Percentiles rank a stretch among this genome's conserved stretches.
Evolutionary conservation across 1,140 invertebrate species (phyloP).

Genomic region (Atta cephalotes): DNA sequence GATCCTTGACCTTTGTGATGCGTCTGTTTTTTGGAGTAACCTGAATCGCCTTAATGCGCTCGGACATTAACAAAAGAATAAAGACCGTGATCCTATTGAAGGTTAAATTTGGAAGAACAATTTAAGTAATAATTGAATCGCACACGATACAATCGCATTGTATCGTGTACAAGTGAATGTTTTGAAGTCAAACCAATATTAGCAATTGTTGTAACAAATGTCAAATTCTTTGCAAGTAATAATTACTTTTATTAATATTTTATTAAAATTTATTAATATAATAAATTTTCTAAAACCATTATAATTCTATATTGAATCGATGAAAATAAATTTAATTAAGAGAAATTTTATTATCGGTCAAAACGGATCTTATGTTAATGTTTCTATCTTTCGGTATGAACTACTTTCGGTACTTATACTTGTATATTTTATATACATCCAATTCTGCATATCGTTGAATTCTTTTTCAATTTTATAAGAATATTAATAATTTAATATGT

Average conservation of each 20-base stretch:
- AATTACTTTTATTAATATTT: neutral
- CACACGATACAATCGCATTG: neutral
- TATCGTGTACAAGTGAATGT: neutral
- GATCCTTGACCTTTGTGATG: slow-evolving; percentile 1
- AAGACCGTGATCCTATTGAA: slow-evolving; percentile 26
- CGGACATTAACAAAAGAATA: slow-evolving; percentile 24
- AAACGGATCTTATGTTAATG: too few relatives aligned
- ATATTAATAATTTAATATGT: too few relatives aligned
- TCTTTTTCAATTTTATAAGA: too few relatives aligned
- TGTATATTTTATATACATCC: too few relatives aligned
- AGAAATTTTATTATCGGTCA: too few relatives aligned
- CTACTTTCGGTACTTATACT: too few relatives aligned
- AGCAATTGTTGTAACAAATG: neutral
- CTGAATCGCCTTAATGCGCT: neutral
- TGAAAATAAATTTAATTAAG: too few relatives aligned
- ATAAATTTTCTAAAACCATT: neutral
- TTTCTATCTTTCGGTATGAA: too few relatives aligned
- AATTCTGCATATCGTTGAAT: too few relatives aligned
- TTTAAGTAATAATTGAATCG: slow-evolving; percentile 23
- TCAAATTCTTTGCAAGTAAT: neutral
- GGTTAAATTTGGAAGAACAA: slow-evolving; percentile 17
- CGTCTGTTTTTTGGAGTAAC: neutral
- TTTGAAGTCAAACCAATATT: neutral
- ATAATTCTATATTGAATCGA: too few relatives aligned
- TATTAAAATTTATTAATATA: neutral